These are phyloP conservation scores for Camelus bactrianus DNA, from an alignment of 2,113 vertebrate genomes.

Conservation along the genomic window DNA sequence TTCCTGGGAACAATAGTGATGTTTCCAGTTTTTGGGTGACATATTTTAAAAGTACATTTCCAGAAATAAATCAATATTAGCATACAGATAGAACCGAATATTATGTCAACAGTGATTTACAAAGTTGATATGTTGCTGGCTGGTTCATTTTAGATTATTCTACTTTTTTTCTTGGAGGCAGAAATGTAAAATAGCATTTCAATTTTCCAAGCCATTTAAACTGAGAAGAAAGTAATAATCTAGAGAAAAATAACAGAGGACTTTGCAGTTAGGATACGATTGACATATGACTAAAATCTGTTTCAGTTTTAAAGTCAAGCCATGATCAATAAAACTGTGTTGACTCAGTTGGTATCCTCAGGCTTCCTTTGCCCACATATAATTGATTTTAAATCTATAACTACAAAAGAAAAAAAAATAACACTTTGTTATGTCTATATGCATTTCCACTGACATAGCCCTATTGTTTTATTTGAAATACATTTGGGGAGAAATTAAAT, in stretches of 20 bases:
- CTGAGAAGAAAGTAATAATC: conserved; percentile 84
- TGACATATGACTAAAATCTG: conserved; percentile 81
- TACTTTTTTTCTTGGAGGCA: conserved; percentile 79
- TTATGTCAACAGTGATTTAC: conserved; percentile 85
- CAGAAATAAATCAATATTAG: conserved; percentile 84
- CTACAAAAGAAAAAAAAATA: conserved; percentile 67
- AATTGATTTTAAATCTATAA: conserved; percentile 81
- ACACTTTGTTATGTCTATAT: conserved; percentile 53
- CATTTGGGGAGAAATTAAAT: conserved; percentile 65
- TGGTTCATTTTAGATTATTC: conserved; percentile 84
- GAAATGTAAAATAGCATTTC: conserved; percentile 85
- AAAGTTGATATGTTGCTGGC: conserved; percentile 83
- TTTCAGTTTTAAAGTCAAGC: conserved; percentile 77
- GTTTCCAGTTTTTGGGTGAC: conserved; percentile 73
- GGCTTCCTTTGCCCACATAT: conserved; percentile 57
- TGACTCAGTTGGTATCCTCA: conserved; percentile 74
- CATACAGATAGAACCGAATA: conserved; percentile 87
- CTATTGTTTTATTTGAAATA: conserved; percentile 60
- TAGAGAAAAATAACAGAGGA: conserved; percentile 83
- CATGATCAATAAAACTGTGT: conserved; percentile 77
- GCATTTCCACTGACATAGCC: conserved; percentile 46
- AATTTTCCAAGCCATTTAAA: conserved; percentile 86
- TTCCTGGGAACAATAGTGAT: conserved; percentile 75
- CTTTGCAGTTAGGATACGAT: conserved; percentile 76
- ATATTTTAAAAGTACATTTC: conserved; percentile 82